Evolutionary conservation across 2,797 vertebrate species (phyloP).

Genomic region (Pantherophis alleghaniensis): DNA sequence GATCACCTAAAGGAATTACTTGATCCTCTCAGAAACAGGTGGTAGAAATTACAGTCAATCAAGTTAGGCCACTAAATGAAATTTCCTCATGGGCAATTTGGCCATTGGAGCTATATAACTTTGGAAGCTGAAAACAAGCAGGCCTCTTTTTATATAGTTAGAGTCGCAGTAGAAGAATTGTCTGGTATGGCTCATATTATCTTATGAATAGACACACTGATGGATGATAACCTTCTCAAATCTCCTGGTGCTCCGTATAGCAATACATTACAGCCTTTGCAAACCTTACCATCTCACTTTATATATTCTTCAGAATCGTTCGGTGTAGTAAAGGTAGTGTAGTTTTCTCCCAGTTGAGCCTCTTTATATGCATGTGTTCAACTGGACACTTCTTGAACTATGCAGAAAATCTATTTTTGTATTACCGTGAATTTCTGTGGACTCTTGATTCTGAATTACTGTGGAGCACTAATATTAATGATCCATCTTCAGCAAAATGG

Average conservation of each 20-base stretch:
- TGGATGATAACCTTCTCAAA: background rate
- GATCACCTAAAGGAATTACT: background rate
- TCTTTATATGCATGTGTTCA: background rate
- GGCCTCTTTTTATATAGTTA: background rate
- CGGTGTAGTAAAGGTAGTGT: background rate
- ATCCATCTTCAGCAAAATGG: constrained; percentile 33
- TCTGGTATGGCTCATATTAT: background rate
- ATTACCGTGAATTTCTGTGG: constrained; percentile 11
- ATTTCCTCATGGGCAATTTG: background rate
- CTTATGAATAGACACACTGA: background rate
- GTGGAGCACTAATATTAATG: constrained; percentile 25
- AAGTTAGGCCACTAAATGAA: background rate
- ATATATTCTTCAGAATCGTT: background rate
- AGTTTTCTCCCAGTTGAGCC: background rate
- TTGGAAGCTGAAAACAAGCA: constrained; percentile 4
- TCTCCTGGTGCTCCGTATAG: accelerated
- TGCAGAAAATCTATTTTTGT: background rate
- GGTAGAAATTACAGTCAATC: background rate
- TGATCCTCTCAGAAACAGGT: background rate
- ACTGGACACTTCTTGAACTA: constrained; percentile 5
- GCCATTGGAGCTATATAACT: background rate
- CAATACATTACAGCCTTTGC: background rate
- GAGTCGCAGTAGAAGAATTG: background rate
- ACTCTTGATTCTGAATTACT: constrained; percentile 34
- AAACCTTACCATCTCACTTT: constrained; percentile 9